Evolutionary conservation across 2,113 vertebrate genomes (phyloP).

Genomic region (Mungos mungo): DNA sequence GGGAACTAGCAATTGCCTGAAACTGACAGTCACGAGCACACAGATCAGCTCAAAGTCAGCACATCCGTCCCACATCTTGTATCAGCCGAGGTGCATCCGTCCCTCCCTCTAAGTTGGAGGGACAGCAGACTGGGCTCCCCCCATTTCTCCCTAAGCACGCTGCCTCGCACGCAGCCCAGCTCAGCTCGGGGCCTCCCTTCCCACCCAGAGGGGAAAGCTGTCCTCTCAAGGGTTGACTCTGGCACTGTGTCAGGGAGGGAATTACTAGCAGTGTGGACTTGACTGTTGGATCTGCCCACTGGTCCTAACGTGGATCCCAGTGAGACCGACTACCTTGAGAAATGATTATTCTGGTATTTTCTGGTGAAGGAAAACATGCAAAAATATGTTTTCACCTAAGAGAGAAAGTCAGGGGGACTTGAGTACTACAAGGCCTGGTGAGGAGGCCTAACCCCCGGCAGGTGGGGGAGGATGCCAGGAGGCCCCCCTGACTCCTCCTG

Average conservation of each 20-base stretch:
- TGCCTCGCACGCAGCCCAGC: neutral
- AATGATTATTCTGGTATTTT: neutral
- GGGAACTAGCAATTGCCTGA: neutral
- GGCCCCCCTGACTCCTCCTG: neutral
- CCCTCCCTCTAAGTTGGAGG: neutral
- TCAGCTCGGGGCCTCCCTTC: neutral
- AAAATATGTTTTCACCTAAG: neutral
- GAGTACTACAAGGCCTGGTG: too few species aligned
- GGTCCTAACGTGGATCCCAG: neutral
- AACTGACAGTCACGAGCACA: fast-evolving
- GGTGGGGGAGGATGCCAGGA: fast-evolving
- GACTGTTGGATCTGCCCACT: fast-evolving
- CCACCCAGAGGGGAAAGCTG: neutral
- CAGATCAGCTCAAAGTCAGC: neutral
- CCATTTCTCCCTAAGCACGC: neutral
- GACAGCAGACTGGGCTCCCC: neutral
- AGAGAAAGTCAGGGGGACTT: neutral
- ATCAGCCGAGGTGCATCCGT: neutral
- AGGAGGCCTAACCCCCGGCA: neutral
- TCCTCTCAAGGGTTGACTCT: neutral
- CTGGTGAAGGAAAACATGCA: neutral
- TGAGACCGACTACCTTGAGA: neutral
- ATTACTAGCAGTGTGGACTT: neutral
- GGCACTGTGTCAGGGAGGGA: neutral
- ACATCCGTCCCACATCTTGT: neutral